phyloP scores from a whole-genome alignment of 2,888 invertebrate species.

The Ecliptopera silaceata region DNA sequence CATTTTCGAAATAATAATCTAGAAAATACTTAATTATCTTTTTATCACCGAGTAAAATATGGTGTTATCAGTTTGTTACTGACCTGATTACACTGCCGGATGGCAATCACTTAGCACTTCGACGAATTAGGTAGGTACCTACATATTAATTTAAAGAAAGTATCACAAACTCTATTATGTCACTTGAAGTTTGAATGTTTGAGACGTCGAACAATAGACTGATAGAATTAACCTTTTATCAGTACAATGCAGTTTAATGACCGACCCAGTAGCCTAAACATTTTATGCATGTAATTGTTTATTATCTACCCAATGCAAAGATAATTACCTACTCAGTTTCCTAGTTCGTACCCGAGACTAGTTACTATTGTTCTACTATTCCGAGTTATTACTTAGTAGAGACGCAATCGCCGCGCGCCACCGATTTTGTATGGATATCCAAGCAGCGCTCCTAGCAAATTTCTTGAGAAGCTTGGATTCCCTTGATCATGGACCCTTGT shows the following conservation, averaged over 20 bases:
- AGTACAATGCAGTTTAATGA: constrained; percentile 24
- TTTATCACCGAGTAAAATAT: constrained; percentile 18
- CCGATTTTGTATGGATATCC: too few relatives aligned
- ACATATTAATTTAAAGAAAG: neutral
- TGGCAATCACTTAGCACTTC: constrained; percentile 1
- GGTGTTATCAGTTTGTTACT: constrained; percentile 19
- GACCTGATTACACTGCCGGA: constrained; percentile 25
- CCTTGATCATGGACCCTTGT: too few relatives aligned
- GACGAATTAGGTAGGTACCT: too few relatives aligned
- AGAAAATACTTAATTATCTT: constrained; percentile 1
- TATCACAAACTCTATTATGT: neutral
- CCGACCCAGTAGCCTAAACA: constrained; percentile 45
- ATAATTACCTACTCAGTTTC: neutral
- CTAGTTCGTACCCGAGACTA: neutral
- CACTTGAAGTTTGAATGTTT: too few relatives aligned
- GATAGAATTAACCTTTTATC: constrained; percentile 16
- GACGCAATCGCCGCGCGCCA: too few relatives aligned
- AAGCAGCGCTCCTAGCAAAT: too few relatives aligned
- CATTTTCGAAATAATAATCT: neutral
- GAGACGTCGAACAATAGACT: neutral
- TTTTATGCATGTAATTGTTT: constrained; percentile 38
- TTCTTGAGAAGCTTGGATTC: too few relatives aligned
- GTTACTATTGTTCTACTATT: too few relatives aligned
- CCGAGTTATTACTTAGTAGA: too few relatives aligned
- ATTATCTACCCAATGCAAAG: constrained; percentile 19